phyloP scores from a whole-genome alignment of 1,140 invertebrate genomes.

The Magallana ariakensis region DNA sequence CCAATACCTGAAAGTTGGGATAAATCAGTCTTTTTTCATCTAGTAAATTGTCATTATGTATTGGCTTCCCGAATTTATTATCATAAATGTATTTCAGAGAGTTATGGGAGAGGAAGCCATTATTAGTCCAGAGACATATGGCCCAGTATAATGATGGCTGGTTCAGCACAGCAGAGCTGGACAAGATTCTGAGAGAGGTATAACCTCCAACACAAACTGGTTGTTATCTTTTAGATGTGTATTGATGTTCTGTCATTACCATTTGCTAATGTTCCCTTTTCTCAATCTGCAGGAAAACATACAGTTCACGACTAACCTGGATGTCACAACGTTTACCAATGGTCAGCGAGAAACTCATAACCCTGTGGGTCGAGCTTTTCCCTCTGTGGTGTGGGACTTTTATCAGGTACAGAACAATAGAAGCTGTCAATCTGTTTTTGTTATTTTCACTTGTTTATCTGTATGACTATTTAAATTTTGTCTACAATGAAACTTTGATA shows the following conservation, averaged over 20 bases:
- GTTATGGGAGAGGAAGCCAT: conserved; percentile 89
- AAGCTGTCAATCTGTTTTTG: background rate
- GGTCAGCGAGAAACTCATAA: conserved; percentile 91
- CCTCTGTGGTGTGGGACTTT: conserved; percentile 93
- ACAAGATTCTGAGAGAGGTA: conserved; percentile 86
- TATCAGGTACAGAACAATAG: conserved; percentile 82
- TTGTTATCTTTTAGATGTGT: background rate
- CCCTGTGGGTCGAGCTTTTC: conserved; percentile 86
- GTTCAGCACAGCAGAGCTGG: conserved; percentile 88
- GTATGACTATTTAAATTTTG: background rate
- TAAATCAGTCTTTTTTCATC: background rate
- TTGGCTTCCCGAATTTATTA: too few species aligned
- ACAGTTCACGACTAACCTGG: conserved; percentile 92
- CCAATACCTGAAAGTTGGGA: too few species aligned
- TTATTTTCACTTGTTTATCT: background rate
- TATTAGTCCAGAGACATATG: conserved; percentile 86
- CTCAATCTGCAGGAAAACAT: conserved; percentile 83
- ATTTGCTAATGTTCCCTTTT: conserved; percentile 27
- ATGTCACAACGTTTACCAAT: conserved; percentile 92
- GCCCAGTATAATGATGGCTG: conserved; percentile 86
- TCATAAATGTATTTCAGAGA: conserved; percentile 66
- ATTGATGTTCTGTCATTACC: background rate
- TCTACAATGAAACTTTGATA: background rate
- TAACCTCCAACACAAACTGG: background rate
- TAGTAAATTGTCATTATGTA: too few species aligned